Percentiles rank a stretch among this genome's conserved stretches.
Evolutionary conservation across 2,113 vertebrate genomes (phyloP).

Genomic region (Lamprologus speciosus): DNA sequence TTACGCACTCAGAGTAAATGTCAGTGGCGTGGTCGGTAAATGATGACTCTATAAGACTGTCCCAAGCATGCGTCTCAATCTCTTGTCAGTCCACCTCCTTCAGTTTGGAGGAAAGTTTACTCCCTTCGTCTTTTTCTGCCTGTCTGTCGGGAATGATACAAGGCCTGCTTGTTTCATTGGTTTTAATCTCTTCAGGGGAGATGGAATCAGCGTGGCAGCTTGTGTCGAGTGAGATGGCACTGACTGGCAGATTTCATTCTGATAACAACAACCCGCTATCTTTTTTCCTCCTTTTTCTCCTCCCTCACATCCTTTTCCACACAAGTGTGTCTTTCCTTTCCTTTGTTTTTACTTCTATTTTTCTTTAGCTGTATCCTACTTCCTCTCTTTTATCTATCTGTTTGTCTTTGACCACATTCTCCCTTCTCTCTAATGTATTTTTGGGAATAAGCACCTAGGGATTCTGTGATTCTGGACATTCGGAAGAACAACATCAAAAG

Average conservation of each 20-base stretch:
- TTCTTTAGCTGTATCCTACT: not conserved
- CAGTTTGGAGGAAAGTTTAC: slow-evolving; percentile 39
- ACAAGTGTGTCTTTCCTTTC: not conserved
- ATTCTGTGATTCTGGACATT: slow-evolving; percentile 7
- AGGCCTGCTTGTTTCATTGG: slow-evolving; percentile 10
- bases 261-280: slow-evolving; percentile 34
- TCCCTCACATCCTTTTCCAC: not conserved
- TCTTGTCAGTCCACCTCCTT: slow-evolving; percentile 35
- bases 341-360: slow-evolving; percentile 11
- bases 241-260: slow-evolving; percentile 54
- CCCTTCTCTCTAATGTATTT: not conserved
- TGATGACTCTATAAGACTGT: slow-evolving; percentile 44
- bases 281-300: not conserved
- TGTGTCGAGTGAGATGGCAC: slow-evolving; percentile 34
- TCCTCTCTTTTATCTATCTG: slow-evolving; percentile 23
- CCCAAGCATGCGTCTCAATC: slow-evolving; percentile 8
- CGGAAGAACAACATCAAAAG: not conserved
- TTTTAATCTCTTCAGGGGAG: slow-evolving; percentile 45
- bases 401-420: slow-evolving; percentile 1
- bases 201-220: slow-evolving; percentile 39
- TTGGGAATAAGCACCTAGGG: not conserved
- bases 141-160: not conserved
- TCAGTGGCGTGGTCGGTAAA: slow-evolving; percentile 33
- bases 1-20: slow-evolving; percentile 6
- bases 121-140: slow-evolving; percentile 10